phyloP scores from a whole-genome alignment of 2,888 invertebrate species.

The Falcaria lacertinaria region DNA sequence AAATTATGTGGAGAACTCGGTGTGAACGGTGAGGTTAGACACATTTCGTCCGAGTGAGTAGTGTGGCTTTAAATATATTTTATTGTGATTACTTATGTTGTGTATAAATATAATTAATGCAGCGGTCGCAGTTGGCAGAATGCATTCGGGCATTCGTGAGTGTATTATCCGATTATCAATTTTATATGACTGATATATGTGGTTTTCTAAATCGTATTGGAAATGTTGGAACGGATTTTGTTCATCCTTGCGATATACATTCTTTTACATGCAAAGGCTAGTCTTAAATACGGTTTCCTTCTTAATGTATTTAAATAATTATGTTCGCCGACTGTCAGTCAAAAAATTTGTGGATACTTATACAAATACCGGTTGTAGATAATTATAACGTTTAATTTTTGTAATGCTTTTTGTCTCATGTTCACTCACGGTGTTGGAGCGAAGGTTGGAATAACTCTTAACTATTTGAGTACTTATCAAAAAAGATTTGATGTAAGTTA shows the following conservation, averaged over 20 bases:
- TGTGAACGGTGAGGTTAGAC: neutral
- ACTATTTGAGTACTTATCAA: constrained; percentile 24
- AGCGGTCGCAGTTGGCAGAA: neutral
- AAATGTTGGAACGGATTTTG: neutral
- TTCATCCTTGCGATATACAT: neutral
- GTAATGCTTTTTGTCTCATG: neutral
- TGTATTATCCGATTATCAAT: neutral
- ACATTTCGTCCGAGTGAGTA: constrained; percentile 22
- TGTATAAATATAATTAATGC: constrained; percentile 4
- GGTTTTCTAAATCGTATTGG: neutral
- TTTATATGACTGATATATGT: neutral
- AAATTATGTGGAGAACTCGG: constrained; percentile 12
- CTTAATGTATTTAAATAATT: too few relatives aligned
- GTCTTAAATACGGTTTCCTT: too few relatives aligned
- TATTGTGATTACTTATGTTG: constrained; percentile 9
- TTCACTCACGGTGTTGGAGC: constrained; percentile 7
- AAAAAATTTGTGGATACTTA: neutral
- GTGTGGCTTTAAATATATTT: constrained; percentile 31
- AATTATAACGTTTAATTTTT: neutral
- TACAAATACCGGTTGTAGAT: neutral
- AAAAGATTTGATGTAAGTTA: constrained; percentile 18
- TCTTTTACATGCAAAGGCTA: too few relatives aligned
- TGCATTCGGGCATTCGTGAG: neutral
- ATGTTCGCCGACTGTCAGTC: too few relatives aligned
- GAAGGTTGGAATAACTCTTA: constrained; percentile 10